These are phyloP conservation scores for Umimayanthus chanpuru DNA, from an alignment of 92 coral and sea anemone genomes.

Conservation along the genomic window DNA sequence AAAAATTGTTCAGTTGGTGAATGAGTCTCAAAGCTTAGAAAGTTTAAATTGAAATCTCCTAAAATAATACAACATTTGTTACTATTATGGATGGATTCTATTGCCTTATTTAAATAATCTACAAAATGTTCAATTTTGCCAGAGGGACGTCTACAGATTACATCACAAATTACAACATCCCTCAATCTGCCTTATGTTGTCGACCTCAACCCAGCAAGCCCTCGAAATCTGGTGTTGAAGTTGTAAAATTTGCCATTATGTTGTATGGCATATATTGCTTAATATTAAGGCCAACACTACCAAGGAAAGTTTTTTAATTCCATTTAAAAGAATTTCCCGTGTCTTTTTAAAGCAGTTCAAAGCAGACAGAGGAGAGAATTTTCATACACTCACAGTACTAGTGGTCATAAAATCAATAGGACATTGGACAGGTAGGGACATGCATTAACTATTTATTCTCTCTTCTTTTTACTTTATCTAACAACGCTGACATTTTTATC, in stretches of 20 bases:
- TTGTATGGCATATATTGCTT: no score
- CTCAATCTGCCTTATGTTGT: conserved; percentile 1
- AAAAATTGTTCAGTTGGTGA: conserved; percentile 9
- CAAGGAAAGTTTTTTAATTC: background rate
- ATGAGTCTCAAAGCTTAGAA: background rate
- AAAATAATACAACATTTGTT: no score
- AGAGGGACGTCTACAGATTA: no score
- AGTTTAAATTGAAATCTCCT: no score
- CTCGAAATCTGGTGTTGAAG: background rate
- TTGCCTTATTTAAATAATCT: background rate
- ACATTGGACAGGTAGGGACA: conserved; percentile 25
- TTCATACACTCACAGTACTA: conserved; percentile 17
- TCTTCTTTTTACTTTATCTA: conserved; percentile 5
- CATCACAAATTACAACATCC: no score
- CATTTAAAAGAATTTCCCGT: conserved; percentile 5
- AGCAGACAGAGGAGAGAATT: conserved; percentile 5
- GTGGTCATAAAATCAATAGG: conserved; percentile 25
- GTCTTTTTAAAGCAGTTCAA: background rate
- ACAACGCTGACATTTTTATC: conserved; percentile 3
- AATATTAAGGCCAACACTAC: no score
- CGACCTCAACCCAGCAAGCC: conserved; percentile 10
- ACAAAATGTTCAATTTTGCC: background rate
- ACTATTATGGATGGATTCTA: no score
- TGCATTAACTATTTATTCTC: conserved; percentile 7
- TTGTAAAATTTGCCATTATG: no score